Conservation (phyloP, 1,140 invertebrate genomes). For the Drepana arcuata region DNA sequence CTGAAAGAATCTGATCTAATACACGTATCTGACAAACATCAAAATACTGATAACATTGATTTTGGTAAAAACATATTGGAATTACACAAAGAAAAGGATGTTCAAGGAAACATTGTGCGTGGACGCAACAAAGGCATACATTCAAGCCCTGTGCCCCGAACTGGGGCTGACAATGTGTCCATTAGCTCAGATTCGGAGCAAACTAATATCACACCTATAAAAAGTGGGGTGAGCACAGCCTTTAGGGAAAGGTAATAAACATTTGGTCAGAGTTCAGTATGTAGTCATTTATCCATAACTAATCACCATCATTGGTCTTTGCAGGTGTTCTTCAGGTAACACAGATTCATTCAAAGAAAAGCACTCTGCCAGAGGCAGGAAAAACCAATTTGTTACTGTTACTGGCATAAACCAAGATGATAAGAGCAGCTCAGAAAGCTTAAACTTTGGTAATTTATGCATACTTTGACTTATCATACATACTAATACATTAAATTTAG, state of each 20-base stretch:
- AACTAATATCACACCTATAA: slow-evolving; percentile 50
- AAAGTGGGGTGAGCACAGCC: slow-evolving; percentile 43
- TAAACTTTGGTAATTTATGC: slow-evolving; percentile 64
- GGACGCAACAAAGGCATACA: slow-evolving; percentile 34
- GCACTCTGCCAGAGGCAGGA: slow-evolving; percentile 67
- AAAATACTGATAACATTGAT: slow-evolving; percentile 44
- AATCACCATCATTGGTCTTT: slow-evolving; percentile 3
- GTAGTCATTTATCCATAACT: background rate
- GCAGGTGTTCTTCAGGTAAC: slow-evolving; percentile 75
- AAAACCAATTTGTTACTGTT: slow-evolving; percentile 57
- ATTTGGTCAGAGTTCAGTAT: no score
- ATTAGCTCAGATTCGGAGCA: slow-evolving; percentile 80
- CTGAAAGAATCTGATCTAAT: slow-evolving; percentile 80
- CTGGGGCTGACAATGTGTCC: slow-evolving; percentile 71
- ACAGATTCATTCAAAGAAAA: slow-evolving; percentile 73
- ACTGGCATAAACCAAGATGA: slow-evolving; percentile 75
- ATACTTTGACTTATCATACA: slow-evolving; percentile 6
- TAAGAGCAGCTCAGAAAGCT: slow-evolving; percentile 83
- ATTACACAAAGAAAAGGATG: slow-evolving; percentile 28
- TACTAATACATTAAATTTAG: no score
- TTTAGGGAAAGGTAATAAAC: slow-evolving; percentile 75
- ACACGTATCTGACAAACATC: slow-evolving; percentile 35
- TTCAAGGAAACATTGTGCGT: slow-evolving; percentile 24
- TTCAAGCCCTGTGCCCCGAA: slow-evolving; percentile 48
- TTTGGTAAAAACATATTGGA: slow-evolving; percentile 22